These are phyloP conservation scores for Drosophila infuscata DNA, from an alignment of 2,888 invertebrate genomes.

Conservation along the genomic window DNA sequence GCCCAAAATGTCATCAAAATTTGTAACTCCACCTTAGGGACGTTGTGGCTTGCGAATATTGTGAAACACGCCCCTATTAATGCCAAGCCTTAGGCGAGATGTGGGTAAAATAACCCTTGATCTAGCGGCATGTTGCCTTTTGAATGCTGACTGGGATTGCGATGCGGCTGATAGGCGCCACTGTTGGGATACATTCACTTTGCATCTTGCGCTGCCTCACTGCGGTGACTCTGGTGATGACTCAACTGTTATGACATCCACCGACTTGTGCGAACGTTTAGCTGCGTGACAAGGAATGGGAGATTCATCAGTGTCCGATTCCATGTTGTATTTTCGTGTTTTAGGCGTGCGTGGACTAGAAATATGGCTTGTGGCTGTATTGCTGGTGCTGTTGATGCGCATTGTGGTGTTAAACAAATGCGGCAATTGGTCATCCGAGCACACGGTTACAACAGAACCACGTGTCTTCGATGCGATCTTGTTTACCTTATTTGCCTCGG, in stretches of 20 bases:
- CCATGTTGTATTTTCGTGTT: not conserved
- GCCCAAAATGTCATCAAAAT: conserved; percentile 74
- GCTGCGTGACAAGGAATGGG: not conserved
- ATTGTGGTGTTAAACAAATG: conserved; percentile 80
- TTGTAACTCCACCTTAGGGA: conserved; percentile 30
- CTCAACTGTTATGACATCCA: not conserved
- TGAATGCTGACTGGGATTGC: not conserved
- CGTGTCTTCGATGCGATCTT: conserved; percentile 41
- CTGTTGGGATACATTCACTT: conserved; percentile 57
- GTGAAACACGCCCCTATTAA: conserved; percentile 83
- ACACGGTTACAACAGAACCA: conserved; percentile 1
- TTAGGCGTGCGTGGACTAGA: conserved; percentile 51
- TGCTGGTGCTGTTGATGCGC: conserved; percentile 71
- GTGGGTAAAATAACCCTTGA: conserved; percentile 24
- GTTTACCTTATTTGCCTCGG: conserved; percentile 73
- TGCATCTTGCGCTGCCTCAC: conserved; percentile 43
- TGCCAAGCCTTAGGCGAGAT: conserved; percentile 38
- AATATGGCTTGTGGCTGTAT: conserved; percentile 26
- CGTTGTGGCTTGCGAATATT: conserved; percentile 71
- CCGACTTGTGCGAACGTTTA: conserved; percentile 14
- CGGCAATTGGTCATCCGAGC: conserved; percentile 69
- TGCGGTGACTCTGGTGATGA: conserved; percentile 46
- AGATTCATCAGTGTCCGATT: conserved; percentile 13
- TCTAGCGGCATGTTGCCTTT: not conserved
- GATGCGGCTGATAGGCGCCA: conserved; percentile 21